These are phyloP conservation scores for Perdita meconis DNA, from an alignment of 2,888 invertebrate species.

Conservation along the genomic window DNA sequence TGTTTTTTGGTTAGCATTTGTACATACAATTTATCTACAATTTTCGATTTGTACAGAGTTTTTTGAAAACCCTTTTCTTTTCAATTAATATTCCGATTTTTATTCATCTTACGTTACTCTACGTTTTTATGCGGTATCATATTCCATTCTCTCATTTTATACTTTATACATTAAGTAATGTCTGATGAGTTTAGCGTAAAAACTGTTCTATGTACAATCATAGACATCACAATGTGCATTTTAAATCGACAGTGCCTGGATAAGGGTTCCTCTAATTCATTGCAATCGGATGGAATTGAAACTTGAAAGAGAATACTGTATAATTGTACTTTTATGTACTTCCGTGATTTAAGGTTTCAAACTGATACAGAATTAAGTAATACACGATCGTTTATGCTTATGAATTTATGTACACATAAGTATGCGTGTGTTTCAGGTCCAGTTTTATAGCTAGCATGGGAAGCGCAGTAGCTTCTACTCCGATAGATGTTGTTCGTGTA, in stretches of 20 bases:
- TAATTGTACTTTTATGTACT: neutral
- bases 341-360: constrained; percentile 13
- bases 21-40: constrained; percentile 41
- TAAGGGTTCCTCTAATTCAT: constrained; percentile 71
- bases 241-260: constrained; percentile 67
- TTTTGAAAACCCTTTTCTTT: neutral
- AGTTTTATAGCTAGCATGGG: constrained; percentile 96
- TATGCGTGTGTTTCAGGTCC: constrained; percentile 86
- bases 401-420: neutral
- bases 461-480: constrained; percentile 96
- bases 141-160: constrained; percentile 3
- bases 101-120: neutral
- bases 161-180: neutral
- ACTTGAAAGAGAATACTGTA: neutral
- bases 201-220: constrained; percentile 21
- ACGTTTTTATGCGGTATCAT: neutral
- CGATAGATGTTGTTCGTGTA: constrained; percentile 96
- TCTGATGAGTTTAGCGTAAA: neutral
- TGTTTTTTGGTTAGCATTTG: constrained; percentile 71
- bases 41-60: constrained; percentile 29
- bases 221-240: constrained; percentile 45
- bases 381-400: neutral
- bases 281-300: neutral
- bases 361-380: neutral
- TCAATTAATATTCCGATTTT: constrained; percentile 3